These are phyloP conservation scores for Drosophila rhopaloa DNA, from an alignment of 1,140 invertebrate species.

Conservation along the genomic window DNA sequence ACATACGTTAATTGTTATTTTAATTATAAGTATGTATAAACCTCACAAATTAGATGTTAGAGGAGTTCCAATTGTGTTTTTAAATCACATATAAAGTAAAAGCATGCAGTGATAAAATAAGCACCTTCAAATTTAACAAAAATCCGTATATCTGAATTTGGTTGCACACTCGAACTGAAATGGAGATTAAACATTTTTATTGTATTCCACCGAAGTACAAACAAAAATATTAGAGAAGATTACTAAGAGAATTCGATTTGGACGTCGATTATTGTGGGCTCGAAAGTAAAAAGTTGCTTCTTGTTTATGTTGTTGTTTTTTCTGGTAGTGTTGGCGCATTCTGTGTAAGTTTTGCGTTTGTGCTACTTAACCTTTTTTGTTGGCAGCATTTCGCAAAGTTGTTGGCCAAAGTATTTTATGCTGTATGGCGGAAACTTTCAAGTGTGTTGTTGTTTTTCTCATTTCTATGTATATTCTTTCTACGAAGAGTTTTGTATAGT, in stretches of 20 bases:
- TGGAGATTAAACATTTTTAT: background rate
- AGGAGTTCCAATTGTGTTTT: no score
- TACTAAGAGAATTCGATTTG: conserved; percentile 24
- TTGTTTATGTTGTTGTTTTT: conserved; percentile 29
- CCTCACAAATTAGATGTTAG: no score
- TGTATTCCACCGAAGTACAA: conserved; percentile 4
- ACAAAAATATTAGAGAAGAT: conserved; percentile 17
- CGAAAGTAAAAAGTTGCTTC: conserved; percentile 28
- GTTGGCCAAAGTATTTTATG: conserved; percentile 63
- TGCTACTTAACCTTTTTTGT: conserved; percentile 66
- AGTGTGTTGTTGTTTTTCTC: conserved; percentile 17
- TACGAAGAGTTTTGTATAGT: background rate
- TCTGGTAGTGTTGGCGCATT: conserved; percentile 26
- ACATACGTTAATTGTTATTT: no score
- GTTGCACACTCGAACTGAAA: no score
- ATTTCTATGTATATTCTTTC: conserved; percentile 5
- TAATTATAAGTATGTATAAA: no score
- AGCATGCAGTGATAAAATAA: no score
- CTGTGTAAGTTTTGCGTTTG: conserved; percentile 49
- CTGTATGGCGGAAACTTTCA: conserved; percentile 50
- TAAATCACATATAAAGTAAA: no score
- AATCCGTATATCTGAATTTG: no score
- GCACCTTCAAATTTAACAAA: no score
- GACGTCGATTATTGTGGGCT: conserved; percentile 4
- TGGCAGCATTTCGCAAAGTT: conserved; percentile 49